phyloP scores from a whole-genome alignment of 2,888 invertebrate genomes.

The Euphydryas editha region DNA sequence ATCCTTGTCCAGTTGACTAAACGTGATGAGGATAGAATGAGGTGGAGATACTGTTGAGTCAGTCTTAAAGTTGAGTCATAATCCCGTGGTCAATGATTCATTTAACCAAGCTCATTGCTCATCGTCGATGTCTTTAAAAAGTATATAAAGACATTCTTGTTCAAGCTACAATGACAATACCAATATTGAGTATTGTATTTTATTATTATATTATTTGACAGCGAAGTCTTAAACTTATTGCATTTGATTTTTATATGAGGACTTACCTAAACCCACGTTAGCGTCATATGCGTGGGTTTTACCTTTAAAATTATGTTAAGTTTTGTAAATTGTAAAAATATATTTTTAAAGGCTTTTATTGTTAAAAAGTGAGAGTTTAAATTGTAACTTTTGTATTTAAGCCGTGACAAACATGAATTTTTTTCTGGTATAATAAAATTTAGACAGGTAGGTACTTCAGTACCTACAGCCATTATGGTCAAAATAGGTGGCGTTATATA shows the following conservation, averaged over 20 bases:
- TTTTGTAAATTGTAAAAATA: no score
- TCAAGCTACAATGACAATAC: constrained; percentile 2
- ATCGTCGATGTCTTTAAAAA: constrained; percentile 41
- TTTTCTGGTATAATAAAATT: neutral
- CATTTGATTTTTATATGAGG: no score
- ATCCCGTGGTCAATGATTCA: constrained; percentile 67
- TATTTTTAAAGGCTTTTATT: no score
- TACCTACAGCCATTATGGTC: neutral
- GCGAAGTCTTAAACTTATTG: no score
- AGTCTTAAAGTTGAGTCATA: constrained; percentile 54
- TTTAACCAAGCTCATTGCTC: constrained; percentile 54
- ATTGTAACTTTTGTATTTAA: no score
- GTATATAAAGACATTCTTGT: constrained; percentile 13
- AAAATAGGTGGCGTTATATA: neutral
- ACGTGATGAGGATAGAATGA: constrained; percentile 31
- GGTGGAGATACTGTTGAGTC: constrained; percentile 45
- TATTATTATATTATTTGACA: no score
- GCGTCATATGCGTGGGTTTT: no score
- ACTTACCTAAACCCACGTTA: no score
- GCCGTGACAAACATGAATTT: no score
- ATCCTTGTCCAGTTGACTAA: constrained; percentile 26
- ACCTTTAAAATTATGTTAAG: no score
- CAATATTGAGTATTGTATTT: neutral
- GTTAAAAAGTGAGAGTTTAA: no score
- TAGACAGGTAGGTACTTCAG: neutral